A percentile compares a stretch with the other conserved stretches of the same genome.
Conservation (phyloP, 2,797 vertebrate genomes). For the Darevskia nairensis region DNA sequence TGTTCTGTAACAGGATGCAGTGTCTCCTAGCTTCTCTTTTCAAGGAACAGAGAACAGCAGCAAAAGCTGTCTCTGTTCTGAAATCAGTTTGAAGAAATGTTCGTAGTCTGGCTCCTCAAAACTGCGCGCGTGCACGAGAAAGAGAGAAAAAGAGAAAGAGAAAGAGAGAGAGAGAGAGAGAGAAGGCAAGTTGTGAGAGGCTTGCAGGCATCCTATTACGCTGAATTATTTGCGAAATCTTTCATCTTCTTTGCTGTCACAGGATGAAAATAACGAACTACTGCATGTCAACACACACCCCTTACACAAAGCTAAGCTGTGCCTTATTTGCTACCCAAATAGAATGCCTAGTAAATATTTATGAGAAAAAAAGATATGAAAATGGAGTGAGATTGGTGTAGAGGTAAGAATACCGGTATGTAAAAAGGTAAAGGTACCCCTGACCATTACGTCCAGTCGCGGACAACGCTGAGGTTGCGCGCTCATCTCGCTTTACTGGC, state of each 20-base stretch:
- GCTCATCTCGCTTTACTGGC: too few relatives aligned
- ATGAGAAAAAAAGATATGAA: constrained; percentile 1
- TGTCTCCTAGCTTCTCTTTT: constrained; percentile 25
- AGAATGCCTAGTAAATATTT: constrained; percentile 21
- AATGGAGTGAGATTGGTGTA: neutral
- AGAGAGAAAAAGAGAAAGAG: neutral
- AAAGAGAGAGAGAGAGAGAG: neutral
- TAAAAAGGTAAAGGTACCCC: too few relatives aligned
- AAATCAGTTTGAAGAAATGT: constrained; percentile 20
- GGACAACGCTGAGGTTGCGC: too few relatives aligned
- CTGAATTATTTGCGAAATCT: neutral
- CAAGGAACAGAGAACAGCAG: neutral
- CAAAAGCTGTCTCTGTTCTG: constrained; percentile 43
- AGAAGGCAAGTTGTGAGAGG: constrained; percentile 33
- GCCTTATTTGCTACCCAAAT: neutral
- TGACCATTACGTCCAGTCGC: too few relatives aligned
- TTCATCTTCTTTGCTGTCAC: constrained; percentile 36
- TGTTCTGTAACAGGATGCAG: accelerated
- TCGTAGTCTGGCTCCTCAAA: neutral
- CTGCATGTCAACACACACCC: constrained; percentile 23
- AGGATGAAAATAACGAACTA: constrained; percentile 43
- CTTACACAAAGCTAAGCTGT: constrained; percentile 28
- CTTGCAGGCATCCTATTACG: constrained; percentile 1
- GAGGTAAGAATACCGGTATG: too few relatives aligned
- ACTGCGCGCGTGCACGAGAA: too few relatives aligned